Base-by-base conservation (phyloP, 2,797 vertebrate genomes). In the Etheostoma nigrum region DNA sequence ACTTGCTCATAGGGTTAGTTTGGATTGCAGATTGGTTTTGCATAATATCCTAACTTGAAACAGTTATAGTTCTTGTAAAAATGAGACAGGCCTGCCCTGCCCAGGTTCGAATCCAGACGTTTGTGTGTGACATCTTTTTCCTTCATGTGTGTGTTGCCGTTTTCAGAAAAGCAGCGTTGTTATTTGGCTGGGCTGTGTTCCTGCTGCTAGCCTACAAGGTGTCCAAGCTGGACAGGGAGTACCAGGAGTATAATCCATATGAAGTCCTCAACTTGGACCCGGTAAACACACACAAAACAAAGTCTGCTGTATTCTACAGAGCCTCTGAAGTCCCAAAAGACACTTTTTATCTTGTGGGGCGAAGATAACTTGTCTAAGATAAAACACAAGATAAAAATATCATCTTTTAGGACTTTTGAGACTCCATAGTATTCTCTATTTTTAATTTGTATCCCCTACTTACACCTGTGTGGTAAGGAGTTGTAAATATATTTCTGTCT, bases 211-310 rank as follows among this genome's bases (percentile, higher is more conserved):
- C 96, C 23, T 99, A 99, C 93, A 99, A 99, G 90, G 98, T 99
- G 94, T 99, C 98, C 84, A 99, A 98, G 94, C 96, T 99, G 72
- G 98, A 99, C 91, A 88, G 97, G 89, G 98, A 99, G 84, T 99
- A 99, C 94, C 97, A 99, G 92, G 98, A 99, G 87, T 99, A 99
- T 89, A 99, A 99, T 91, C 98, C 98, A 21, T 99, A 98, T 74
- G 98, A 99, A 94, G 97, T 99, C 78, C 95, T 99, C 89, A 95
- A 95, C 91, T 93, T 99, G 91, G 98, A 99, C 91, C 96, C 96
- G 83, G 98, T 99, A 96, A 97, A 60, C 10, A 15, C 65, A 64
- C 58, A 77, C n/a, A 61, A 9, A 45, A 48, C 14, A 5, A 57
- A 36, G 8, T 70, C 52, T 58, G 15, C 44, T 33, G 2, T 27